These are phyloP conservation scores for Regulus satrapa DNA, from an alignment of 2,113 vertebrate genomes.

Conservation along the genomic window DNA sequence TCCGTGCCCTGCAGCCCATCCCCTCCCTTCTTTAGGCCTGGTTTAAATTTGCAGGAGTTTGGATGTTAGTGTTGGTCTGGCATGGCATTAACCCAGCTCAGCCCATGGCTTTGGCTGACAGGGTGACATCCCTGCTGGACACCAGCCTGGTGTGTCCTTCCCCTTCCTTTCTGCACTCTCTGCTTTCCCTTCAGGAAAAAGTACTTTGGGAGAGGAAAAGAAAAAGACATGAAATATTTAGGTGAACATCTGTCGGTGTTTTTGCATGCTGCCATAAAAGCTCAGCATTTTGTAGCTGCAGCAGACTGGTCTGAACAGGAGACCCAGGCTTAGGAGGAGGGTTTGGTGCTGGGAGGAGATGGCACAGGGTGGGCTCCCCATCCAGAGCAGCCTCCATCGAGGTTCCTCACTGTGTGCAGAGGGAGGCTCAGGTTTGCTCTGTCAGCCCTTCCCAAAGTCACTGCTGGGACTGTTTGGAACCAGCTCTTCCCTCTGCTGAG, in stretches of 20 bases:
- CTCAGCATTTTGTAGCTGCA: background rate
- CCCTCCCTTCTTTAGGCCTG: background rate
- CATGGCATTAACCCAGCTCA: background rate
- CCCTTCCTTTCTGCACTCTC: background rate
- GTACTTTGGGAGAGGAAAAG: background rate
- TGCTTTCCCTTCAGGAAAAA: background rate
- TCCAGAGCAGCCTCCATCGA: background rate
- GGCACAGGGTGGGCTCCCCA: background rate
- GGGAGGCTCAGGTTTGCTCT: background rate
- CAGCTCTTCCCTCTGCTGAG: background rate
- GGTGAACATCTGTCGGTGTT: background rate
- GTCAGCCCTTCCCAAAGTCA: background rate
- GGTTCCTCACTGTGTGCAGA: background rate
- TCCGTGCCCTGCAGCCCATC: background rate
- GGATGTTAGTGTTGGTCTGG: background rate
- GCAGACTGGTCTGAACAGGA: background rate
- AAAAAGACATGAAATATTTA: background rate
- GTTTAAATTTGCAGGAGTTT: background rate
- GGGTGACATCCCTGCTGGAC: background rate
- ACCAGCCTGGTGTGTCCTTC: accelerated
- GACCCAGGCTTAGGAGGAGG: background rate
- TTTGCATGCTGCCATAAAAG: accelerated
- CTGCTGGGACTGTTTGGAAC: background rate
- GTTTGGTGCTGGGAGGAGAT: background rate
- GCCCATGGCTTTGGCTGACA: background rate